A percentile compares a stretch with the other conserved stretches of the same genome.
Evolutionary conservation across 2,113 vertebrate genomes (phyloP).

Genomic region (Picathartes gymnocephalus): DNA sequence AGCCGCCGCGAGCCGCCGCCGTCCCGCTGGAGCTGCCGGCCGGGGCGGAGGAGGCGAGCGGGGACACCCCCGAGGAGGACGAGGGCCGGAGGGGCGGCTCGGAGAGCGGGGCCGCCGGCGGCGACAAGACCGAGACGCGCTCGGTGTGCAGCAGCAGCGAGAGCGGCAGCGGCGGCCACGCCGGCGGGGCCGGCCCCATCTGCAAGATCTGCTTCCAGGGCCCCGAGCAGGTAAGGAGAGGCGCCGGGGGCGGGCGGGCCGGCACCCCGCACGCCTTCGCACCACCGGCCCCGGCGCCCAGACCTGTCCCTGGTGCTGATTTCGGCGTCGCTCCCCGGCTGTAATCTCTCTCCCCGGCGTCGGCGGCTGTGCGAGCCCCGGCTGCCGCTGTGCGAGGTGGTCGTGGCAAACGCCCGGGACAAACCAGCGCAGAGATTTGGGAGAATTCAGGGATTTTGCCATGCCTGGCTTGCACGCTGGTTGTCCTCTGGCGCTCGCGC

Average conservation of each 20-base stretch:
- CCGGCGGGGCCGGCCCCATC: slow-evolving; percentile 81
- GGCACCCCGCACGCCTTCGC: background rate
- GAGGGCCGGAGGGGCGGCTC: background rate
- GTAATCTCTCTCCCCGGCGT: background rate
- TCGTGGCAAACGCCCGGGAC: background rate
- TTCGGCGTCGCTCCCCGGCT: background rate
- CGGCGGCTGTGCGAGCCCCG: background rate
- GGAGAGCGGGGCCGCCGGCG: slow-evolving; percentile 6
- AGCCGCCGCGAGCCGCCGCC: background rate
- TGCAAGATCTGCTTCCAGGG: slow-evolving; percentile 95
- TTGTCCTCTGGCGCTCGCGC: background rate
- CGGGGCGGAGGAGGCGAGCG: background rate
- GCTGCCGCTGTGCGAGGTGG: background rate
- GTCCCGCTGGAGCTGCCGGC: background rate
- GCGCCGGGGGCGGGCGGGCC: background rate
- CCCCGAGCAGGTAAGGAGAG: slow-evolving; percentile 83
- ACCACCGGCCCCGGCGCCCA: rapidly evolving
- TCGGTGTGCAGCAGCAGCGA: slow-evolving; percentile 76
- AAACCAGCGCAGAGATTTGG: background rate
- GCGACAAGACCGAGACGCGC: slow-evolving; percentile 49
- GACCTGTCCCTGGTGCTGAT: slow-evolving; percentile 18
- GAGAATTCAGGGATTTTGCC: background rate
- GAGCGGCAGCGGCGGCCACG: slow-evolving; percentile 81
- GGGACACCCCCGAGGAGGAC: slow-evolving; percentile 5
- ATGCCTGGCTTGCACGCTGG: background rate